Conservation (phyloP, 2,888 invertebrate genomes). For the Meteorus colon region DNA sequence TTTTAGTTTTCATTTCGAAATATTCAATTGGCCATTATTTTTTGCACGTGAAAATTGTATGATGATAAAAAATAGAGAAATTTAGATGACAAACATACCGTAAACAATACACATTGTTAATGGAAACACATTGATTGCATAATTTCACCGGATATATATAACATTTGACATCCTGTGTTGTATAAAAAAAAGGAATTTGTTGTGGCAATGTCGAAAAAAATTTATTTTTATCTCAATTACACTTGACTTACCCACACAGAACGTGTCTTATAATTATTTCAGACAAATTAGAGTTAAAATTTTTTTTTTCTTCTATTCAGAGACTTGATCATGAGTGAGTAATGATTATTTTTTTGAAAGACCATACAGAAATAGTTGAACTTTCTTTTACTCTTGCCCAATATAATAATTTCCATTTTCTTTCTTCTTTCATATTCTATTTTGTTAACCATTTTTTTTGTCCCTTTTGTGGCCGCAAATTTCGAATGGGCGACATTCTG, state of each 20-base stretch:
- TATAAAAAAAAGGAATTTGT: background rate
- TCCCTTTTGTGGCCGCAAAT: constrained; percentile 14
- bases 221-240: background rate
- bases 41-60: constrained; percentile 14
- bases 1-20: background rate
- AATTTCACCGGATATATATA: constrained; percentile 34
- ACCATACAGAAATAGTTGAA: too few species aligned
- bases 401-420: background rate
- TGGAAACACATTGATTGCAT: constrained; percentile 34
- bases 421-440: background rate
- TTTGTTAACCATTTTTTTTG: background rate
- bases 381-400: too few species aligned
- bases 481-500: constrained; percentile 20
- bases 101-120: constrained; percentile 40
- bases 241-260: background rate
- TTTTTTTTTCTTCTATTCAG: constrained; percentile 28
- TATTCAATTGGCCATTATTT: background rate
- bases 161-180: background rate
- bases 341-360: too few species aligned
- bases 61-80: constrained; percentile 3
- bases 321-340: too few species aligned
- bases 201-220: background rate
- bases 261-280: constrained; percentile 42
- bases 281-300: constrained; percentile 38
- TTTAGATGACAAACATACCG: background rate